phyloP scores from a whole-genome alignment of 2,888 invertebrate species.

The Eristalis arbustorum region DNA sequence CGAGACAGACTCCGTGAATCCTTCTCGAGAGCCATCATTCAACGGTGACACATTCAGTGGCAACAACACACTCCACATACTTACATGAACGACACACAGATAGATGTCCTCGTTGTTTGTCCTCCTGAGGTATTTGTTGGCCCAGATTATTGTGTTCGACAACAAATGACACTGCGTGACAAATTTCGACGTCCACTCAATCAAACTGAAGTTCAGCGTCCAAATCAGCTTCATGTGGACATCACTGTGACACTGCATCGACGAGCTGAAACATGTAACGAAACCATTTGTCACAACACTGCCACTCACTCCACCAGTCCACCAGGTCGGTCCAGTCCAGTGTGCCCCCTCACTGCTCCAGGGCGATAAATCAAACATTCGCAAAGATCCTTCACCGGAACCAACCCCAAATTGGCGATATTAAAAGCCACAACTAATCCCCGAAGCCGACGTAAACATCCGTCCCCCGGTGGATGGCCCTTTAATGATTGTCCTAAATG shows the following conservation, averaged over 20 bases:
- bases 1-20: neutral
- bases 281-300: neutral
- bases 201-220: conserved; percentile 87
- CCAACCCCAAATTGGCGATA: conserved; percentile 36
- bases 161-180: conserved; percentile 83
- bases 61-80: conserved; percentile 67
- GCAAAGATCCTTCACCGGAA: conserved; percentile 25
- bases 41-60: neutral
- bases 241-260: conserved; percentile 79
- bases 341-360: neutral
- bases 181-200: conserved; percentile 86
- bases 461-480: conserved; percentile 39
- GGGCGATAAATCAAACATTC: conserved; percentile 21
- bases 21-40: conserved; percentile 1
- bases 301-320: neutral
- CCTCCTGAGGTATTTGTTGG: conserved; percentile 81
- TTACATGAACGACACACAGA: conserved; percentile 81
- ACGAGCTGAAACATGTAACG: conserved; percentile 46
- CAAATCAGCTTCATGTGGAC: conserved; percentile 87
- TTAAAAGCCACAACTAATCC: conserved; percentile 53
- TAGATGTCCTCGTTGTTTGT: conserved; percentile 80
- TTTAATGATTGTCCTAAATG: conserved; percentile 58
- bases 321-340: neutral
- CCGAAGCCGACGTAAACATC: conserved; percentile 29
- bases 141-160: conserved; percentile 82